These are phyloP conservation scores for Turritopsis dohrnii DNA, from an alignment of 30 jellyfish, hydroid and myxozoan species.

Conservation along the genomic window DNA sequence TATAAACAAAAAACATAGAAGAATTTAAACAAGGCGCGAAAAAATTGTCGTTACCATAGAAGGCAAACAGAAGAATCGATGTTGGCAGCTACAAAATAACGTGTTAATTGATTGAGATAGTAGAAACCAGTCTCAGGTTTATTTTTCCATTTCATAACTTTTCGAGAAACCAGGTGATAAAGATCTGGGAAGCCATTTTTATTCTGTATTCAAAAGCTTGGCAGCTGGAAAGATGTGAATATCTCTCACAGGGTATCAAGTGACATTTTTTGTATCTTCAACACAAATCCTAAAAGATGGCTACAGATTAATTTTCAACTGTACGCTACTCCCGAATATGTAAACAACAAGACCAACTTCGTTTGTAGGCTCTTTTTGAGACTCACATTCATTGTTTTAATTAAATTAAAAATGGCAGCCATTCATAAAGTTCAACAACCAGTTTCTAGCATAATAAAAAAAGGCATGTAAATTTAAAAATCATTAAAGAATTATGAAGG, in stretches of 20 bases:
- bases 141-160: not conserved
- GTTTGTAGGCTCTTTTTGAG: not conserved
- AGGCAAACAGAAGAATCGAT: not conserved
- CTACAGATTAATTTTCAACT: not conserved
- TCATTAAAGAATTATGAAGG: not conserved
- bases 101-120: not conserved
- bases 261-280: not conserved
- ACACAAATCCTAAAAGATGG: not conserved
- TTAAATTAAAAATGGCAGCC: not conserved
- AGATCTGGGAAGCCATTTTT: not conserved
- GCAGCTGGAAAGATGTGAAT: not conserved
- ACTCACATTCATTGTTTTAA: not conserved
- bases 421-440: not conserved
- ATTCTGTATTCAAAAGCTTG: not conserved
- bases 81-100: not conserved
- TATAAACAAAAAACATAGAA: too few species aligned
- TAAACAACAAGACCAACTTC: not conserved
- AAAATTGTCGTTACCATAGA: not conserved
- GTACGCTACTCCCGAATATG: not conserved
- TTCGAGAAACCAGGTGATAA: not conserved
- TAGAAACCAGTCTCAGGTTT: not conserved
- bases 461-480: not conserved
- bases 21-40: too few species aligned
- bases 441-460: not conserved
- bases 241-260: not conserved